These are phyloP conservation scores for Drosophila mimica DNA, from an alignment of 2,888 invertebrate genomes.

Conservation along the genomic window DNA sequence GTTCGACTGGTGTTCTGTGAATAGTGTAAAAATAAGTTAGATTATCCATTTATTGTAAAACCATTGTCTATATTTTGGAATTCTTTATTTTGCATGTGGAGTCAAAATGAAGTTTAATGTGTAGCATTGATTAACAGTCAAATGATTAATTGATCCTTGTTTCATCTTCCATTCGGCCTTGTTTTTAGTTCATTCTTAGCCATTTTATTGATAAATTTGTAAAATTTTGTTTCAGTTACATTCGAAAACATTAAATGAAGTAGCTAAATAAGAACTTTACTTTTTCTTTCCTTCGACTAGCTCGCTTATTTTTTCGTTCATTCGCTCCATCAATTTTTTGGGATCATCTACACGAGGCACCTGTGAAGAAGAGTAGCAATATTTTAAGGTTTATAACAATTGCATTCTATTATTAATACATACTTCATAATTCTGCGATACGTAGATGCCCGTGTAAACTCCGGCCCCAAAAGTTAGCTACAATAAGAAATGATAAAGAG, in stretches of 20 bases:
- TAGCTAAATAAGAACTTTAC: slow-evolving; percentile 62
- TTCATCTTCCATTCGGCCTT: neutral
- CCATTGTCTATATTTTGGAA: neutral
- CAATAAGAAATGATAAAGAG: slow-evolving; percentile 56
- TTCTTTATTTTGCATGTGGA: neutral
- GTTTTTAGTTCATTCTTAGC: neutral
- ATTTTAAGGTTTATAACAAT: neutral
- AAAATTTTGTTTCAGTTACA: slow-evolving; percentile 12
- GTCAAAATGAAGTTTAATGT: neutral
- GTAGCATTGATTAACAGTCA: neutral
- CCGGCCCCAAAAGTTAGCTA: slow-evolving; percentile 89
- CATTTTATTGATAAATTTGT: slow-evolving; percentile 28
- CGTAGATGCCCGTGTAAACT: slow-evolving; percentile 90
- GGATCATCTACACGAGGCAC: slow-evolving; percentile 95
- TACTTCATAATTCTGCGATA: slow-evolving; percentile 91
- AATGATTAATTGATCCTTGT: slow-evolving; percentile 1
- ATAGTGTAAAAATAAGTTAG: slow-evolving; percentile 2
- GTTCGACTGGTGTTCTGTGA: slow-evolving; percentile 70
- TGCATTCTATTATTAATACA: slow-evolving; percentile 23
- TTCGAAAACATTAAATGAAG: neutral
- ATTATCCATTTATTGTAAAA: slow-evolving; percentile 4
- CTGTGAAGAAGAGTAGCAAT: slow-evolving; percentile 85
- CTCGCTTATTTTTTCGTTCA: slow-evolving; percentile 67
- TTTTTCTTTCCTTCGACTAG: slow-evolving; percentile 88
- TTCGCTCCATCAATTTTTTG: slow-evolving; percentile 88